A percentile compares a stretch with the other conserved stretches of the same genome.
These are phyloP conservation scores for Hyla sarda DNA, from an alignment of 2,113 vertebrate genomes.

Conservation along the genomic window DNA sequence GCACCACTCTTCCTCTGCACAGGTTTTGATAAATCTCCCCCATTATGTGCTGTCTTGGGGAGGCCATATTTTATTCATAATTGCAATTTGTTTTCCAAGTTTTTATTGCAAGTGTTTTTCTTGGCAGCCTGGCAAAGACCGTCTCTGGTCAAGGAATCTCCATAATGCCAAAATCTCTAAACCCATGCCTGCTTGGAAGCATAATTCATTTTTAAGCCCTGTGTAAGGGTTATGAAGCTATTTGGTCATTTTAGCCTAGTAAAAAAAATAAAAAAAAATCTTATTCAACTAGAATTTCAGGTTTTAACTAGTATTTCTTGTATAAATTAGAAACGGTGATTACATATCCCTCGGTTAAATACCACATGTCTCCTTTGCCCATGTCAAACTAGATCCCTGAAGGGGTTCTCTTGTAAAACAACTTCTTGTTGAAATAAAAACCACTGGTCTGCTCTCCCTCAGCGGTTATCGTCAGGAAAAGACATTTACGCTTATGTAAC, in stretches of 20 bases:
- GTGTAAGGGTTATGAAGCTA: neutral
- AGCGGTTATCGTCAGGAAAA: too few species aligned
- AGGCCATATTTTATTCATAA: slow-evolving; percentile 40
- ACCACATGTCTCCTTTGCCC: too few species aligned
- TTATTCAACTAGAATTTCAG: too few species aligned
- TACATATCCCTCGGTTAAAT: too few species aligned
- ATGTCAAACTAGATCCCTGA: too few species aligned
- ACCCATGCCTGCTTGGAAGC: neutral
- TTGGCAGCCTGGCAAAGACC: neutral
- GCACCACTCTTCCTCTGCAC: too few species aligned
- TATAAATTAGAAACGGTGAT: neutral
- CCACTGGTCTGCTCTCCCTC: too few species aligned
- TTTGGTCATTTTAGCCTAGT: neutral
- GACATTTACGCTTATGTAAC: too few species aligned
- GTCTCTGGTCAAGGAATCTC: neutral
- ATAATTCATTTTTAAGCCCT: neutral
- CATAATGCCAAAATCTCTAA: neutral
- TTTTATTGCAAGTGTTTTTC: neutral
- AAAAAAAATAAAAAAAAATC: too few species aligned
- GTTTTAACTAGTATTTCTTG: neutral
- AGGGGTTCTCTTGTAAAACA: too few species aligned
- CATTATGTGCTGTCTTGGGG: slow-evolving; percentile 6
- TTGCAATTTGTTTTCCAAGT: neutral
- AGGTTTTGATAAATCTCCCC: too few species aligned
- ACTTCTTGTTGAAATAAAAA: too few species aligned